Percentiles rank a stretch among this genome's conserved stretches.
Conservation (phyloP, 2,113 vertebrate genomes). For the Chaetodon auriga region DNA sequence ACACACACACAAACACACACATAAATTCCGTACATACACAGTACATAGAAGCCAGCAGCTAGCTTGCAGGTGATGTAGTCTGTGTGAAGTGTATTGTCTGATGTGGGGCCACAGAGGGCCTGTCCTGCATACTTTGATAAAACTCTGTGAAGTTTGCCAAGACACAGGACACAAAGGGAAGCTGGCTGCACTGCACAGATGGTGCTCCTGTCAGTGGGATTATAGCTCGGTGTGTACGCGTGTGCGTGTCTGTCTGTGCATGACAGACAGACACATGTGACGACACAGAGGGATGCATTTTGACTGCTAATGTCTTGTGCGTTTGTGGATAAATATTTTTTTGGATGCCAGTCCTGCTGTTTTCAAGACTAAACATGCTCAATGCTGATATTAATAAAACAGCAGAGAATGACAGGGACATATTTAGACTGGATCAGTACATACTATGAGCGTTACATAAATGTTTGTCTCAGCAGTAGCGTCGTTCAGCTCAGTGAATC, state of each 20-base stretch:
- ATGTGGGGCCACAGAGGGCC: conserved; percentile 50
- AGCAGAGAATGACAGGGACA: background rate
- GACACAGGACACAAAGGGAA: conserved; percentile 41
- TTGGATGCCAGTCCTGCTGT: background rate
- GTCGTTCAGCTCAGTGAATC: background rate
- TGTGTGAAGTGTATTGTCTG: conserved; percentile 46
- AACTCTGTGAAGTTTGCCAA: conserved; percentile 55
- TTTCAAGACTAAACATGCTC: background rate
- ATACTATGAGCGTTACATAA: background rate
- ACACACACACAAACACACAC: background rate
- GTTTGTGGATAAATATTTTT: background rate
- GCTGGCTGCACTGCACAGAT: conserved; percentile 43
- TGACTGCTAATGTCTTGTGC: background rate
- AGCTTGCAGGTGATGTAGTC: conserved; percentile 35
- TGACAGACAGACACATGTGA: background rate
- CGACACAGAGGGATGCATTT: background rate
- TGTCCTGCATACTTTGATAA: conserved; percentile 56
- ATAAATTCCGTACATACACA: background rate
- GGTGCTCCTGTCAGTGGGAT: conserved; percentile 33
- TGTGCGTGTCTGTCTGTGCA: conserved; percentile 7
- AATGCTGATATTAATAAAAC: background rate
- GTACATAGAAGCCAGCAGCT: background rate
- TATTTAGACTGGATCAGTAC: background rate
- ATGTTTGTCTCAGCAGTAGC: background rate
- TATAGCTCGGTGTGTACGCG: conserved; percentile 6